These are phyloP conservation scores for Fopius arisanus DNA, from an alignment of 1,140 invertebrate species.

Conservation along the genomic window DNA sequence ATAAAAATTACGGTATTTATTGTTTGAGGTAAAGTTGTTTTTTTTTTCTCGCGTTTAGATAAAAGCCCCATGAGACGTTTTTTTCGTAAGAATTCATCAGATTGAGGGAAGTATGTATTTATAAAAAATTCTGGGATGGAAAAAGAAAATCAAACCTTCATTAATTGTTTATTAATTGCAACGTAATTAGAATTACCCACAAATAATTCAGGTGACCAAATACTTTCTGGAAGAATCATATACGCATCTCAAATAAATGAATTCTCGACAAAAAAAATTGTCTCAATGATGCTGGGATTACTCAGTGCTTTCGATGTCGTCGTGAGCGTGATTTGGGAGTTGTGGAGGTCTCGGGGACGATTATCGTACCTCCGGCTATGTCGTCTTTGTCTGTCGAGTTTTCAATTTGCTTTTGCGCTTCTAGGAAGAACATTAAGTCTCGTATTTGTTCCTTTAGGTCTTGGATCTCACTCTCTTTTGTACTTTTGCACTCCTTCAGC, in stretches of 20 bases:
- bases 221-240: too few relatives aligned
- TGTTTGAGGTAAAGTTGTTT: background rate
- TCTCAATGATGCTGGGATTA: too few relatives aligned
- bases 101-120: too few relatives aligned
- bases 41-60: slow-evolving; percentile 1
- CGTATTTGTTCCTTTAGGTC: slow-evolving; percentile 91
- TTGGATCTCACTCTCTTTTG: slow-evolving; percentile 76
- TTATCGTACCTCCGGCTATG: slow-evolving; percentile 75
- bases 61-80: too few relatives aligned
- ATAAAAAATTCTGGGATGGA: too few relatives aligned
- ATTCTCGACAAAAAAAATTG: too few relatives aligned
- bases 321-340: slow-evolving; percentile 25
- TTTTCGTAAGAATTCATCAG: too few relatives aligned
- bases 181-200: too few relatives aligned
- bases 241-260: too few relatives aligned
- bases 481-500: slow-evolving; percentile 65
- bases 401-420: slow-evolving; percentile 79
- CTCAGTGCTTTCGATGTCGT: slow-evolving; percentile 31
- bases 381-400: slow-evolving; percentile 73
- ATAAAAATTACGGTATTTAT: background rate
- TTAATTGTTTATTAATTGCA: too few relatives aligned
- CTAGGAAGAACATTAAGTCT: slow-evolving; percentile 96
- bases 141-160: too few relatives aligned
- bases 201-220: too few relatives aligned
- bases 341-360: slow-evolving; percentile 52